Base-by-base conservation (phyloP, 2,888 invertebrate genomes). In the Tenthredo distinguenda region DNA sequence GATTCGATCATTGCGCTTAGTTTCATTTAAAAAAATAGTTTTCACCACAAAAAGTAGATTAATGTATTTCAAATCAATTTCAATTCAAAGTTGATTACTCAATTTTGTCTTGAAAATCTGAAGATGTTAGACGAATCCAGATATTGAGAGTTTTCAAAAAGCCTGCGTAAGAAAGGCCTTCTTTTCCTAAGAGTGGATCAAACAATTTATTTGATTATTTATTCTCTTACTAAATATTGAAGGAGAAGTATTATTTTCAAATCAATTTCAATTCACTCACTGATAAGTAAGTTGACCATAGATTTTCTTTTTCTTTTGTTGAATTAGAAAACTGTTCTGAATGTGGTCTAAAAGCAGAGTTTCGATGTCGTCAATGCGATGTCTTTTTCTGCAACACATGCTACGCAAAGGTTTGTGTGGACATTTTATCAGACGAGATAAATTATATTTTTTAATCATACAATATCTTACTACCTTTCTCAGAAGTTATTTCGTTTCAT, bases 331-430 rank as follows among this genome's bases (percentile, higher is more conserved):
- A 37, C 3, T 93, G 93, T 84, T 68, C 86, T 43, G 91, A 92
- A 87, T 93, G 93, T 86, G 89, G 87, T 5, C 85, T 86, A 21
- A 85, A 84, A 15, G 92, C 92, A 7, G 86, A 85, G 2, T 86
- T 89, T 58, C 86, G 88, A 12, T 93, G 93, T 83, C 86, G 86
- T 3, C 89, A 92, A 31, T 93, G 93, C 62, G 65, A 86, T 15
- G 89, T 86, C 10, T 85, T 90, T 1, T 91, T 89, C 58, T 94
- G 93, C 85, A 68, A 71, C 1, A 3, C n/a, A 1, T 94, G 93
- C 85, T 92, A 88, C 85, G 71, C 87, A 2, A 90, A 91, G 91
- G 94, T 94, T 89, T 86, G 87, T 72, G n/a, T 18, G 50, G 34
- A 72, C 68, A 77, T 77, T 55, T 9, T 2, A 10, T 31, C 47